These are phyloP conservation scores for Bilobella aurantiaca DNA, from an alignment of 1,140 invertebrate species.

Conservation along the genomic window DNA sequence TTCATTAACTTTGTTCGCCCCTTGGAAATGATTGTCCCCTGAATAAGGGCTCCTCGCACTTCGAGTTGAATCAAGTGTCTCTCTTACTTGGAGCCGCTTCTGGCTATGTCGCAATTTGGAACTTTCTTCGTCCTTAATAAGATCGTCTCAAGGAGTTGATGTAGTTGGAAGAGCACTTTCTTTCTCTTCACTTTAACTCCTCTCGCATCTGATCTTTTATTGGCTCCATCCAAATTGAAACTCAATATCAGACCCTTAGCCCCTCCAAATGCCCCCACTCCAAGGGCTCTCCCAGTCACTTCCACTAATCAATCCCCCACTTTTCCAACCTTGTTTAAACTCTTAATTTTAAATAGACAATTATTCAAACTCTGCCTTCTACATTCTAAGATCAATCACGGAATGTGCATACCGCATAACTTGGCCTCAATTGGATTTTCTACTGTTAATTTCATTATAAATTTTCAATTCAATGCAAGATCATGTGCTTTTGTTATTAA, in stretches of 20 bases:
- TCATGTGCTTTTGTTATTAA: too few relatives aligned
- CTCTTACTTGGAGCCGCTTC: neutral
- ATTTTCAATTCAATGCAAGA: too few relatives aligned
- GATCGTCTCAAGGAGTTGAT: too few relatives aligned
- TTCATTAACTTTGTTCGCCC: constrained; percentile 21
- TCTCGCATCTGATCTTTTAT: constrained; percentile 4
- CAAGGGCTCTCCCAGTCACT: too few relatives aligned
- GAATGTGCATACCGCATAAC: too few relatives aligned
- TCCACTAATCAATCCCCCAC: too few relatives aligned
- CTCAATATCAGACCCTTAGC: neutral
- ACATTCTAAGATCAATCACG: too few relatives aligned
- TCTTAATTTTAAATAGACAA: too few relatives aligned
- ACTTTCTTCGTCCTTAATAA: neutral
- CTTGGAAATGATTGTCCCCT: neutral
- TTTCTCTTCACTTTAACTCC: neutral
- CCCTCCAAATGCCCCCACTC: neutral
- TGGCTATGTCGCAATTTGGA: neutral
- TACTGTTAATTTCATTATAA: too few relatives aligned
- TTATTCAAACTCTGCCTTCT: too few relatives aligned
- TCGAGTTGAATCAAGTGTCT: constrained; percentile 12
- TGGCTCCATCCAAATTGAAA: constrained; percentile 3
- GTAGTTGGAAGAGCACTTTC: neutral
- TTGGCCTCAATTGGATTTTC: too few relatives aligned
- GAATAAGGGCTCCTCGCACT: neutral
- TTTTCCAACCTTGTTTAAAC: too few relatives aligned